phyloP scores from a whole-genome alignment of 2,797 vertebrate genomes.

The Ficedula albicollis region DNA sequence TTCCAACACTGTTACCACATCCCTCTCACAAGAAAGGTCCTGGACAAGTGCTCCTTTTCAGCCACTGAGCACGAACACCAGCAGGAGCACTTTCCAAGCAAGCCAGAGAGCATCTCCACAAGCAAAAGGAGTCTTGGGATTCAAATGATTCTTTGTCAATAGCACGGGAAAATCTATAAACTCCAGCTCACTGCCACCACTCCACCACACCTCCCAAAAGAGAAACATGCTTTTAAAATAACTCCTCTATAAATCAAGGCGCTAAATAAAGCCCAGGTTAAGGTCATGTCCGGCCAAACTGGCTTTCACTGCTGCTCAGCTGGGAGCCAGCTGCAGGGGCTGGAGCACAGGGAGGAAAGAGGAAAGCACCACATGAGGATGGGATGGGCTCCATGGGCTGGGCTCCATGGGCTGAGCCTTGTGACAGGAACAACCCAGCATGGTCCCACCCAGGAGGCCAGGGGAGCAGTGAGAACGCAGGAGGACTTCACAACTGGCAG shows the following conservation, averaged over 20 bases:
- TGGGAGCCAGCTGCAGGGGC: background rate
- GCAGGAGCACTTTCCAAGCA: background rate
- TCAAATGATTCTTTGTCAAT: slow-evolving; percentile 33
- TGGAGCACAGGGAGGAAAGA: background rate
- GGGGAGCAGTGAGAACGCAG: background rate
- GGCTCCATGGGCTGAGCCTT: background rate
- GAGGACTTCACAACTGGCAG: background rate
- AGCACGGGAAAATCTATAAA: background rate
- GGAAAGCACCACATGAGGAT: background rate
- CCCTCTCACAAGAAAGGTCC: background rate
- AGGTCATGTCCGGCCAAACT: slow-evolving; percentile 37
- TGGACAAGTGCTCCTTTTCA: background rate
- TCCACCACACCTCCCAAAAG: slow-evolving; percentile 34
- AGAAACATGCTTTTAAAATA: slow-evolving; percentile 51
- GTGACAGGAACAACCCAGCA: background rate
- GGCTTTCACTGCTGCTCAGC: slow-evolving; percentile 25
- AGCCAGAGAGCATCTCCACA: slow-evolving; percentile 4
- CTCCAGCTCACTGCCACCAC: background rate
- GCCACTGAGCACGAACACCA: background rate
- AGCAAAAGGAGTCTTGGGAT: background rate
- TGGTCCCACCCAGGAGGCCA: background rate
- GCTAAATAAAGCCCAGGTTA: slow-evolving; percentile 67
- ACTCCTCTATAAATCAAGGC: slow-evolving; percentile 40
- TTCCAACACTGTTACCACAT: slow-evolving; percentile 5
- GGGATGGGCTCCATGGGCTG: background rate